These are phyloP conservation scores for Mesocricetus auratus DNA, from an alignment of 2,113 vertebrate genomes.

Conservation along the genomic window DNA sequence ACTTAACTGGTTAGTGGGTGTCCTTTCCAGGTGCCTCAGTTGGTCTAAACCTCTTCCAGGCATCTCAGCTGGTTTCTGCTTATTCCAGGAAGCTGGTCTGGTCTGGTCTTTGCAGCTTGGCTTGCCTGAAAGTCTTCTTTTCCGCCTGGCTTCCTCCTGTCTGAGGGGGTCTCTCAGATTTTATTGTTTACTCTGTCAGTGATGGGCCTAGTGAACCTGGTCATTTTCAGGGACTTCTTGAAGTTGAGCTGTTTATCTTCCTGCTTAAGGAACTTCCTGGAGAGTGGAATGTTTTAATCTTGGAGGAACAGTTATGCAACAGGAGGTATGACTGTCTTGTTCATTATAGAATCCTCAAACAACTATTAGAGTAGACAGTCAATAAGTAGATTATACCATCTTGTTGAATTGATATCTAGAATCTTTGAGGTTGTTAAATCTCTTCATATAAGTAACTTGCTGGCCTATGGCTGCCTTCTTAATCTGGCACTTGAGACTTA, in stretches of 20 bases:
- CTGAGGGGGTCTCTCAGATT: neutral
- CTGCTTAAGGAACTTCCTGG: neutral
- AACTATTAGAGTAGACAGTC: neutral
- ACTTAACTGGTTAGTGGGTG: no score
- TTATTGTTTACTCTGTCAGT: neutral
- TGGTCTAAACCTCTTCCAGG: neutral
- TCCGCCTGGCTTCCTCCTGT: neutral
- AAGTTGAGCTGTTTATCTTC: neutral
- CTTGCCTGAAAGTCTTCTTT: neutral
- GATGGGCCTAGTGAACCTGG: neutral
- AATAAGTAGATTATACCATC: neutral
- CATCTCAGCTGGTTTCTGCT: neutral
- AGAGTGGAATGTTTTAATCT: neutral
- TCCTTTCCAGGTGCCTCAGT: neutral
- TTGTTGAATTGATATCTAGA: neutral
- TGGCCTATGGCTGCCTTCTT: neutral
- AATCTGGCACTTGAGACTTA: neutral
- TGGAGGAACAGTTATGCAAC: neutral
- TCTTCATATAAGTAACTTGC: neutral
- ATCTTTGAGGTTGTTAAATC: neutral
- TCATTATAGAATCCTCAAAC: neutral
- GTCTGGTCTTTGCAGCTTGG: neutral
- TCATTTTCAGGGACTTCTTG: neutral
- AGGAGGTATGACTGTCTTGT: neutral
- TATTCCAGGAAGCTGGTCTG: neutral